A percentile compares a stretch with the other conserved stretches of the same genome.
These are phyloP conservation scores for Heterotilapia buettikoferi DNA, from an alignment of 2,113 vertebrate genomes.

Conservation along the genomic window DNA sequence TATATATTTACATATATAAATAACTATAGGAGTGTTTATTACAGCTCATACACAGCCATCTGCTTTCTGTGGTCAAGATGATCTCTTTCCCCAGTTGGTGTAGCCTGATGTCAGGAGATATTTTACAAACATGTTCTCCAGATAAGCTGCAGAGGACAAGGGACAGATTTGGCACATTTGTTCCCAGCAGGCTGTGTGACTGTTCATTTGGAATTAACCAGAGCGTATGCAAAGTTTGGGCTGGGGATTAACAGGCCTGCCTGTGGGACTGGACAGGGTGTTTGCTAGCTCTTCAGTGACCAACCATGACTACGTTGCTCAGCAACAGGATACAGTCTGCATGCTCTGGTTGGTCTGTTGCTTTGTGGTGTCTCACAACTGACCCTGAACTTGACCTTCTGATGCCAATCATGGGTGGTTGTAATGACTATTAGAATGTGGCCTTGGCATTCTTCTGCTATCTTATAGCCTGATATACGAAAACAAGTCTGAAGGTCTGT, in stretches of 20 bases:
- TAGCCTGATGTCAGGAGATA: conserved; percentile 4
- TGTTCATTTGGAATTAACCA: conserved; percentile 49
- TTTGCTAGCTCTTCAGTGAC: conserved; percentile 3
- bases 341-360: neutral
- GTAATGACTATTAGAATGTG: conserved; percentile 27
- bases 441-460: conserved; percentile 41
- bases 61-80: neutral
- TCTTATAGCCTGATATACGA: neutral
- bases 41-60: neutral
- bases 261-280: conserved; percentile 26
- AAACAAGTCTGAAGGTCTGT: neutral
- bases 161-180: neutral
- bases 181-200: conserved; percentile 31
- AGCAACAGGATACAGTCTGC: conserved; percentile 21
- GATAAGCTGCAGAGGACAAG: neutral
- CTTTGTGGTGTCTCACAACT: conserved; percentile 11
- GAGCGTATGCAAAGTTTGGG: conserved; percentile 63
- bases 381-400: conserved; percentile 24
- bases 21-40: neutral
- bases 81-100: conserved; percentile 3
- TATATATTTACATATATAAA: neutral
- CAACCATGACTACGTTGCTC: conserved; percentile 31
- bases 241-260: conserved; percentile 58
- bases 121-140: conserved; percentile 20
- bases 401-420: conserved; percentile 11